Evolutionary conservation across 2,888 invertebrate species (phyloP), one percentile per base, ranked within the genome.

Genomic region (Mesochorus sp.): DNA sequence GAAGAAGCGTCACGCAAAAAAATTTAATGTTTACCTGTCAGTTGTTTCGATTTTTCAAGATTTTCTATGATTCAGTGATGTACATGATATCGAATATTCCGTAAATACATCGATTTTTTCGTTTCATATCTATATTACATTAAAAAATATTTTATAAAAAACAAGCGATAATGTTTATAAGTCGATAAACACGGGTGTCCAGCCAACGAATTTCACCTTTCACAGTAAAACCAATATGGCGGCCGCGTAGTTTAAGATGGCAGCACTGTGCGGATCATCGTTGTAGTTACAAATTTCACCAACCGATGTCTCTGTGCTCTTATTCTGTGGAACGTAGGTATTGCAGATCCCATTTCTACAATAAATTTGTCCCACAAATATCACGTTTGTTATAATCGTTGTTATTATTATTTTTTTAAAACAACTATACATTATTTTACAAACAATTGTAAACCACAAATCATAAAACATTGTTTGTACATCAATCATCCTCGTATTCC

Each of bases 161-260:
- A 78, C 78, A 68, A 73, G 47, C 17, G 24, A 67, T 34, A 31
- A 10, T 53, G 31, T 31, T 21, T 47, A 19, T 34, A 37, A 34
- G 47, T 37, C 28, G 49, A 21, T 8, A 39, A 28, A 68, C 42
- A 42, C 61, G 71, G 66, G 51, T 64, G 72, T 57, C 77, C 73
- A 77, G 73, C 73, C 77, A 73, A 68, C 72, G 72, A 55, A 42
- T 61, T 72, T 72, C 53, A 49, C 76, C 66, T 76, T 76, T 67
- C 72, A 53, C 61, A 72, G 71, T 66, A 47, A 64, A 44, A 61
- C 21, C 5, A 44, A 66, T 6, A 72, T 59, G 66, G 71, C 44
- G 66, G 6, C 53, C 1, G 5, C 12, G 53, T n/a, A 31, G 42
- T 42, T 8, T 21, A 10, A 55, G 67, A 14, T 26, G 55, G 55